Evolutionary conservation across 2,113 vertebrate species (phyloP).

Genomic region (Sminthopsis crassicaudata): DNA sequence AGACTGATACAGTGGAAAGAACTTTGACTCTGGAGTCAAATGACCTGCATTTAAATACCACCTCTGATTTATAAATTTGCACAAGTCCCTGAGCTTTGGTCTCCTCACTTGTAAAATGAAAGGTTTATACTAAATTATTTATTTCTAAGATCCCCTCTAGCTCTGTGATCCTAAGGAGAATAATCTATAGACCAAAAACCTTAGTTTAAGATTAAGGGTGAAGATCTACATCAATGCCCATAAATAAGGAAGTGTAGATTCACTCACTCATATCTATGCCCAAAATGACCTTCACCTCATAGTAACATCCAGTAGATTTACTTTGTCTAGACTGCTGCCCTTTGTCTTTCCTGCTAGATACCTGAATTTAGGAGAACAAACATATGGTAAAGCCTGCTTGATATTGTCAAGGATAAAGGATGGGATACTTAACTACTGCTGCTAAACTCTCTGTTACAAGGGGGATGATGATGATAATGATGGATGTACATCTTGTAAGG

Average conservation of each 20-base stretch:
- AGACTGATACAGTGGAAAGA: background rate
- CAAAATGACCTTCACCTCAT: constrained; percentile 23
- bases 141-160: background rate
- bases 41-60: background rate
- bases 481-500: background rate
- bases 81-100: background rate
- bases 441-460: background rate
- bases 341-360: background rate
- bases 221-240: background rate
- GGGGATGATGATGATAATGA: background rate
- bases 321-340: constrained; percentile 30
- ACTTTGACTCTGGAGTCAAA: background rate
- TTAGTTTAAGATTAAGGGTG: background rate
- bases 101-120: too few relatives aligned
- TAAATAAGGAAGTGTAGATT: constrained; percentile 15
- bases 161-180: background rate
- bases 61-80: background rate
- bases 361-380: constrained; percentile 25
- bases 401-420: background rate
- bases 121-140: background rate
- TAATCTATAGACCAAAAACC: background rate
- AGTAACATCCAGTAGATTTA: constrained; percentile 30
- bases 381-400: constrained; percentile 23
- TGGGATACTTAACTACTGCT: constrained; percentile 17
- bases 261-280: background rate